Conservation (phyloP, 1,140 invertebrate genomes). For the Drosophila gunungcola region DNA sequence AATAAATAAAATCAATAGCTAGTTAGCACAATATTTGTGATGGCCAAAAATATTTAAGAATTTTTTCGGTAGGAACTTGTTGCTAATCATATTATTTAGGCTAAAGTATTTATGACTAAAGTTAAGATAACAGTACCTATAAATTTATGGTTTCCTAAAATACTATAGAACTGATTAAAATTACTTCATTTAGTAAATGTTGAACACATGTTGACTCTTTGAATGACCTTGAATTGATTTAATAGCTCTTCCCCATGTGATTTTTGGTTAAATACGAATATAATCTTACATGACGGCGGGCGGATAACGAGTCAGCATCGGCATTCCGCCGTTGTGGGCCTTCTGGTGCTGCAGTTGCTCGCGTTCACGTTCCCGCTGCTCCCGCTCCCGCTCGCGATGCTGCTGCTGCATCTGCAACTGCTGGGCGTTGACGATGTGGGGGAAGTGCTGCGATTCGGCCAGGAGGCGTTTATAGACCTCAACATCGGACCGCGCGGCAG, state of each 20-base stretch:
- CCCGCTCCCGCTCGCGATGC: conserved; percentile 16
- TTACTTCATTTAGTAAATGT: not conserved
- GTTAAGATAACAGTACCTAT: not conserved
- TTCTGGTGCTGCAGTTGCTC: conserved; percentile 64
- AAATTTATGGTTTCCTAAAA: not conserved
- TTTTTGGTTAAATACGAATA: not conserved
- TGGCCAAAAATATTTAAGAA: not conserved
- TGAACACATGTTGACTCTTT: no score
- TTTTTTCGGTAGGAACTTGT: not conserved
- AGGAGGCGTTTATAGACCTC: conserved; percentile 67
- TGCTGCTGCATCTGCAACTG: conserved; percentile 68
- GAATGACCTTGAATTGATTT: not conserved
- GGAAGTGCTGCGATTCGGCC: conserved; percentile 64
- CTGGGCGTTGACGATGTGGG: conserved; percentile 72
- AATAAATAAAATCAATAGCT: no score
- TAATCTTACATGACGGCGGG: conserved; percentile 66
- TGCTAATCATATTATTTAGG: conserved; percentile 4
- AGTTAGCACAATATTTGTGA: not conserved
- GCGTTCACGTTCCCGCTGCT: conserved; percentile 42
- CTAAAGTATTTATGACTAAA: conserved; percentile 2
- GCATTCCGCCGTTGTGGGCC: conserved; percentile 61
- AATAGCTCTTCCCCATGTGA: no score
- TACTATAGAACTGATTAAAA: not conserved
- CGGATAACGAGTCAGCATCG: conserved; percentile 71
- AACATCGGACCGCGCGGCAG: conserved; percentile 55